Conservation (phyloP, 1,140 invertebrate species). For the Rhopalosiphum maidis region DNA sequence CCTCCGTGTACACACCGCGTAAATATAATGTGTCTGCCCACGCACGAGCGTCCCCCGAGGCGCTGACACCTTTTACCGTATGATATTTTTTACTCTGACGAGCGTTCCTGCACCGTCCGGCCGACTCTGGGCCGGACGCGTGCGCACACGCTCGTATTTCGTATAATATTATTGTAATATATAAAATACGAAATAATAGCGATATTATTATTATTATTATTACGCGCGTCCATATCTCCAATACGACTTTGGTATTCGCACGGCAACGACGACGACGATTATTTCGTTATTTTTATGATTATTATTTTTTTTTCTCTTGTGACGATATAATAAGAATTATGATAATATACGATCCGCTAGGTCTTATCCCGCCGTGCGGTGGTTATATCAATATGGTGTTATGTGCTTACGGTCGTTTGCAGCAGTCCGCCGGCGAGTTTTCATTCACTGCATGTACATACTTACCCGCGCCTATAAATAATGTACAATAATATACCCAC, state of each 20-base stretch:
- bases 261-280: background rate
- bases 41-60: slow-evolving; percentile 47
- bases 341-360: background rate
- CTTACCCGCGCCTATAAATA: background rate
- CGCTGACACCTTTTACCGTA: slow-evolving; percentile 48
- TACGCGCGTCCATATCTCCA: background rate
- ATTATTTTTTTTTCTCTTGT: background rate
- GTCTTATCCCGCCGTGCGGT: background rate
- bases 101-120: background rate
- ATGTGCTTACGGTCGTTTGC: background rate
- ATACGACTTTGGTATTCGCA: background rate
- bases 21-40: background rate
- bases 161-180: background rate
- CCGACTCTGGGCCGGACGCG: background rate
- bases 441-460: background rate
- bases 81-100: background rate
- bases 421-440: background rate
- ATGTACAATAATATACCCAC: background rate
- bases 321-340: background rate
- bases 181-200: background rate
- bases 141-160: background rate
- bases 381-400: too few species aligned
- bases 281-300: slow-evolving; percentile 12
- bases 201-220: background rate
- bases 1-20: background rate